Evolutionary conservation across 2,888 invertebrate species (phyloP).

Genomic region (Luffia ferchaultella): DNA sequence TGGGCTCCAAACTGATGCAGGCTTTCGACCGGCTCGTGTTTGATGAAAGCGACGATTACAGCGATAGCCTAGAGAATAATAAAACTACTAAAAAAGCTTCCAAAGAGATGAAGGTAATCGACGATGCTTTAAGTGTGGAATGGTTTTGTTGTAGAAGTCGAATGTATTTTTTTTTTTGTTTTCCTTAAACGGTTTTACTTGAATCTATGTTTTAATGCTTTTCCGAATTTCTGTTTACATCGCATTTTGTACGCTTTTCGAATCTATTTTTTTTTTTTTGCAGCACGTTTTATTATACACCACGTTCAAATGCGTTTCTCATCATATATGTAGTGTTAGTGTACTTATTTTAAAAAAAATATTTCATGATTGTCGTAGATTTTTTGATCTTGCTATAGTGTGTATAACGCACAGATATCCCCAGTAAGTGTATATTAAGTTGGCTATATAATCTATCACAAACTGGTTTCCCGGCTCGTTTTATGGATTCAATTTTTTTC

Average conservation of each 20-base stretch:
- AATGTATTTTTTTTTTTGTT: constrained; percentile 28
- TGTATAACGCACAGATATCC: too few relatives aligned
- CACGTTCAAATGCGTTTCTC: too few relatives aligned
- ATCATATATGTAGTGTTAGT: too few relatives aligned
- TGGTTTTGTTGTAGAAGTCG: constrained; percentile 6
- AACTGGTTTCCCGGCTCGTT: too few relatives aligned
- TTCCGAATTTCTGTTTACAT: not conserved
- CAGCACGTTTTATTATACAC: not conserved
- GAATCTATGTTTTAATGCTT: too few relatives aligned
- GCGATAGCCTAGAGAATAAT: constrained; percentile 76
- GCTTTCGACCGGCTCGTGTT: constrained; percentile 74
- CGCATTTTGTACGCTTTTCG: not conserved
- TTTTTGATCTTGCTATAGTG: too few relatives aligned
- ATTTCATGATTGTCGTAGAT: too few relatives aligned
- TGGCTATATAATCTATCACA: too few relatives aligned
- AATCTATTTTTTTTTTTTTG: too few relatives aligned
- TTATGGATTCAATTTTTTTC: too few relatives aligned
- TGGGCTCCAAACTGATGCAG: constrained; percentile 75
- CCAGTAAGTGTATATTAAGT: too few relatives aligned
- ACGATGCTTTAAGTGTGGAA: constrained; percentile 32
- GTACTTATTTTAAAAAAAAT: too few relatives aligned
- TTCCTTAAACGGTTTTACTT: constrained; percentile 22
- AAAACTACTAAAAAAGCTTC: constrained; percentile 59
- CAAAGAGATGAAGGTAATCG: constrained; percentile 53
- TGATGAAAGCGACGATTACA: constrained; percentile 75